These are phyloP conservation scores for Tachuris rubrigastra DNA, from an alignment of 2,113 vertebrate species.

Conservation along the genomic window DNA sequence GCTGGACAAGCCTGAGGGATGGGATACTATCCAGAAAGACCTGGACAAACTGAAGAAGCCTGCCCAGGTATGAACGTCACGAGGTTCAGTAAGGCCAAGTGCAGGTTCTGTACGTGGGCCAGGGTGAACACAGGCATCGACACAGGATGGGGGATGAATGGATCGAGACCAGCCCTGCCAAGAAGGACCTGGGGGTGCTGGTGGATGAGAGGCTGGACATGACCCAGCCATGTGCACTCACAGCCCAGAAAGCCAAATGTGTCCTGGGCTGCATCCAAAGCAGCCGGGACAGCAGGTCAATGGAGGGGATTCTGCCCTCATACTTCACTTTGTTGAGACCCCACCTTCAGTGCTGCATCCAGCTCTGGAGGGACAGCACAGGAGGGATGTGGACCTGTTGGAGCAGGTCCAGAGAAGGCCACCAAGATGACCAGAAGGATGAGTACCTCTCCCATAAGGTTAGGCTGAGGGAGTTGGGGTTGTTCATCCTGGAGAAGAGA, in stretches of 20 bases:
- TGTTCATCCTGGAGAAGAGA: not conserved
- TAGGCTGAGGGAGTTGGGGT: not conserved
- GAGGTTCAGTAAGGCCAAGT: not conserved
- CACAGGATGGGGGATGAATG: too few species aligned
- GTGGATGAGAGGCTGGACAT: not conserved
- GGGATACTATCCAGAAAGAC: not conserved
- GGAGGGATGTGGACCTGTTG: rapidly evolving
- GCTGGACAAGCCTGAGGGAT: not conserved
- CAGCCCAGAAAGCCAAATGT: not conserved
- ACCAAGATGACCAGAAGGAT: not conserved
- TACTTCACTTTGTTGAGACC: not conserved
- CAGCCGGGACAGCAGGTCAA: rapidly evolving
- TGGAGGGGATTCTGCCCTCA: not conserved
- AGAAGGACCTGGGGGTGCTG: not conserved
- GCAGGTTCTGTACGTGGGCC: not conserved
- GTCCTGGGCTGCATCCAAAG: not conserved
- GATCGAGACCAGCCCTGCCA: rapidly evolving
- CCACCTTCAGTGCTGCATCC: too few species aligned
- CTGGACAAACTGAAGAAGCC: not conserved
- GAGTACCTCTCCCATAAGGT: not conserved
- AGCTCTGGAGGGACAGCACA: not conserved
- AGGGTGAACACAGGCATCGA: rapidly evolving
- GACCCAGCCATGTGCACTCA: rapidly evolving
- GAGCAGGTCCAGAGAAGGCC: not conserved
- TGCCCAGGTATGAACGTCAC: not conserved